Percentiles rank a stretch among this genome's conserved stretches.
Evolutionary conservation across 2,113 vertebrate genomes (phyloP).

Genomic region (Zapus hudsonius): DNA sequence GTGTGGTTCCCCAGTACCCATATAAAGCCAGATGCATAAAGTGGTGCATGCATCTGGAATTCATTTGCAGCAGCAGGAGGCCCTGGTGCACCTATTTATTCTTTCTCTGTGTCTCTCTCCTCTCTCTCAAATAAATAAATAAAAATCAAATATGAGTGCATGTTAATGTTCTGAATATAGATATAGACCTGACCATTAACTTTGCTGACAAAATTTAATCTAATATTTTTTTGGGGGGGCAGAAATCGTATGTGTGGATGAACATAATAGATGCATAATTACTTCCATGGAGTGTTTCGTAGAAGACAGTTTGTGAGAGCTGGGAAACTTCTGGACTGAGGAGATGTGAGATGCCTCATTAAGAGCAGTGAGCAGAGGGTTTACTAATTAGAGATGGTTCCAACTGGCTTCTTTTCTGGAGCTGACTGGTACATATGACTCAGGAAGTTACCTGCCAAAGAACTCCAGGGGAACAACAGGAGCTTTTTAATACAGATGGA

Average conservation of each 20-base stretch:
- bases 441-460: no score
- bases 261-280: neutral
- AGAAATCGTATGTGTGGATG: no score
- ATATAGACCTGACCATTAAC: neutral
- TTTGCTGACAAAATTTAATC: neutral
- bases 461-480: no score
- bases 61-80: no score
- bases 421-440: neutral
- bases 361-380: neutral
- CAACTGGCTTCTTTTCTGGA: constrained; percentile 37
- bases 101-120: no score
- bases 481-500: constrained; percentile 24
- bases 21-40: no score
- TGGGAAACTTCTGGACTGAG: constrained; percentile 1
- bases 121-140: no score
- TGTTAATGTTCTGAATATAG: neutral
- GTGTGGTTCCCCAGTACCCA: no score
- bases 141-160: no score
- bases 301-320: constrained; percentile 9
- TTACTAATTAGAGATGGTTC: constrained; percentile 36
- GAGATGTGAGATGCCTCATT: constrained; percentile 22
- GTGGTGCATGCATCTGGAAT: no score
- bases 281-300: neutral
- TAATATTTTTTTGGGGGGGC: neutral
- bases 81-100: no score